Evolutionary conservation across 2,113 vertebrate species (phyloP).

Genomic region (Microcebus griseorufus): DNA sequence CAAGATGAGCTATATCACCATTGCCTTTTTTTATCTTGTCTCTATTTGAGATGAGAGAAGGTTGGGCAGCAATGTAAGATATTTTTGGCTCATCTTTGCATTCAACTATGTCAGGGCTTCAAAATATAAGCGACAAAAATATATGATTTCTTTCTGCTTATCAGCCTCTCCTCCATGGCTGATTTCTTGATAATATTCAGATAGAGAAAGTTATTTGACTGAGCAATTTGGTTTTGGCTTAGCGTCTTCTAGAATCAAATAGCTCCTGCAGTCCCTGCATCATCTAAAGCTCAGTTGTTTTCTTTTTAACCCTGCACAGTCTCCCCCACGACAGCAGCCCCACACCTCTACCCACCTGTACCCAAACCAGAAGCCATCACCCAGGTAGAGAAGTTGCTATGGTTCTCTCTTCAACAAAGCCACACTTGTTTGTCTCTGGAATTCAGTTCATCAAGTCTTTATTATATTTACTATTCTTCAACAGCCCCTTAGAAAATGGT

Average conservation of each 20-base stretch:
- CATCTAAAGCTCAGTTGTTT: background rate
- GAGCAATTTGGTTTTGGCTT: background rate
- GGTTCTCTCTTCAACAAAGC: no score
- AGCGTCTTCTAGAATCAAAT: background rate
- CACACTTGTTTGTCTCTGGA: background rate
- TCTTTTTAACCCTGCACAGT: background rate
- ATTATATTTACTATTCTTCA: background rate
- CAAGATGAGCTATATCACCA: background rate
- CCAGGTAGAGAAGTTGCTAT: background rate
- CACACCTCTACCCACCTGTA: background rate
- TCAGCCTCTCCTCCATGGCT: background rate
- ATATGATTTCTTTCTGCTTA: background rate
- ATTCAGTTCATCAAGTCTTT: background rate
- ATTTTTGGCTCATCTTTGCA: background rate
- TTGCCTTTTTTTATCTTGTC: background rate
- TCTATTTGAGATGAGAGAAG: background rate
- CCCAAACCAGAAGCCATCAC: no score
- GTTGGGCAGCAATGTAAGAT: background rate
- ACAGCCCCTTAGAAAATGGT: background rate
- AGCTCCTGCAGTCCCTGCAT: background rate
- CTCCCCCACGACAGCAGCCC: background rate
- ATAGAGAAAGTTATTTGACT: background rate
- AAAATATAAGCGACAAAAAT: background rate
- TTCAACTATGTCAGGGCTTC: background rate
- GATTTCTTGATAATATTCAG: background rate